A percentile compares a stretch with the other conserved stretches of the same genome.
phyloP scores from a whole-genome alignment of 2,113 vertebrate species.

The Sigmodon hispidus region DNA sequence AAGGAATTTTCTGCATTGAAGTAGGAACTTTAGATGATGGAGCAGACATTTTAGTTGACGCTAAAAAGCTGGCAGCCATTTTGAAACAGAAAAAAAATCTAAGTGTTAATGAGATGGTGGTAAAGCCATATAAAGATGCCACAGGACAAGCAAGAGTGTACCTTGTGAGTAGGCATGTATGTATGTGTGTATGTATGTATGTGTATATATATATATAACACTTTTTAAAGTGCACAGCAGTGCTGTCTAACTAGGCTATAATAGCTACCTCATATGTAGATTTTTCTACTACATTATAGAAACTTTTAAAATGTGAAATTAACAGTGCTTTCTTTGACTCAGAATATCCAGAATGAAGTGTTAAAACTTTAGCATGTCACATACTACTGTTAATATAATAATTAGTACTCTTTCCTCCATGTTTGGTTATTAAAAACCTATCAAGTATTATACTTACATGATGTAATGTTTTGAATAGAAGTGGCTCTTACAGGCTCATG shows the following conservation, averaged over 20 bases:
- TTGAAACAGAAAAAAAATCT: not conserved
- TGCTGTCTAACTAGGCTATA: not conserved
- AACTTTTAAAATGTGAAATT: not conserved
- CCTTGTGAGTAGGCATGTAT: not conserved
- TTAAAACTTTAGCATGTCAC: not conserved
- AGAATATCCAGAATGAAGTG: not conserved
- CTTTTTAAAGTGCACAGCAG: not conserved
- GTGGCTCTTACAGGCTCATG: not conserved
- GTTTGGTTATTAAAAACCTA: not conserved
- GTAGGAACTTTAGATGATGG: not conserved
- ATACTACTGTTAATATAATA: not conserved
- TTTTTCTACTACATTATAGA: conserved; percentile 1
- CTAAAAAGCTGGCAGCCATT: not conserved
- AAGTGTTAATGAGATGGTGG: not conserved
- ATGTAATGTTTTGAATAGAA: not conserved
- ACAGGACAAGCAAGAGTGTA: not conserved
- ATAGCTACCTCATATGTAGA: not conserved
- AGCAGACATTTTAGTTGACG: not conserved
- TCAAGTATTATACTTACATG: not conserved
- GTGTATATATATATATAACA: not conserved
- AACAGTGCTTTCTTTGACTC: not conserved
- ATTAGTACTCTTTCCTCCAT: not conserved
- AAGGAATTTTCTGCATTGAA: not conserved
- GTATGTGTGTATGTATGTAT: not conserved
- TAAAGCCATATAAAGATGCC: not conserved